Evolutionary conservation across 2,113 vertebrate species (phyloP).

Genomic region (Atherinomorus stipes): DNA sequence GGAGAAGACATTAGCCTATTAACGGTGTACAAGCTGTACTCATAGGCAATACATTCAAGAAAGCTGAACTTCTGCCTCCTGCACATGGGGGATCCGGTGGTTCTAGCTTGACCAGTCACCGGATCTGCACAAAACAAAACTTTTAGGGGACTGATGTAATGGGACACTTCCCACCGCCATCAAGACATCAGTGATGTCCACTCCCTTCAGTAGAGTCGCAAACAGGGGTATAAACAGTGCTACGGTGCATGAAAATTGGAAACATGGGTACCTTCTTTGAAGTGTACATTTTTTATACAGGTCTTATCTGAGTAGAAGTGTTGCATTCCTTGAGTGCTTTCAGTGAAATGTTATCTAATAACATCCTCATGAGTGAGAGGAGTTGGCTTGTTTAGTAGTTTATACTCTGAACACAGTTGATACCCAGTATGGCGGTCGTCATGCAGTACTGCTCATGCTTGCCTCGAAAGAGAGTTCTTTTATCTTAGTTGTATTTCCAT

Average conservation of each 20-base stretch:
- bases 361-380: conserved; percentile 21
- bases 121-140: too few species aligned
- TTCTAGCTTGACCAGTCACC: neutral
- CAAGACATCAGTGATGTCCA: neutral
- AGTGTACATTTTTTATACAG: too few species aligned
- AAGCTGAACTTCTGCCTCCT: neutral
- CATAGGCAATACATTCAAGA: neutral
- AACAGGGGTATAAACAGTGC: too few species aligned
- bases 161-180: neutral
- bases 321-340: conserved; percentile 37
- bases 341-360: conserved; percentile 10
- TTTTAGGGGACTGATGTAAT: too few species aligned
- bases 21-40: neutral
- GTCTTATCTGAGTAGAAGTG: neutral
- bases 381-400: conserved; percentile 15
- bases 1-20: neutral
- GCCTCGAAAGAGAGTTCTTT: neutral
- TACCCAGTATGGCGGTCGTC: neutral
- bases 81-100: neutral
- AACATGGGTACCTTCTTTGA: neutral
- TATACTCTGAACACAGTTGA: neutral
- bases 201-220: neutral
- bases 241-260: too few species aligned
- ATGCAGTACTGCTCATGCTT: neutral
- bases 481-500: conserved; percentile 34